Evolutionary conservation across 2,797 vertebrate genomes (phyloP), one percentile per base, ranked within the genome.

Genomic region (Apodemus agrarius): DNA sequence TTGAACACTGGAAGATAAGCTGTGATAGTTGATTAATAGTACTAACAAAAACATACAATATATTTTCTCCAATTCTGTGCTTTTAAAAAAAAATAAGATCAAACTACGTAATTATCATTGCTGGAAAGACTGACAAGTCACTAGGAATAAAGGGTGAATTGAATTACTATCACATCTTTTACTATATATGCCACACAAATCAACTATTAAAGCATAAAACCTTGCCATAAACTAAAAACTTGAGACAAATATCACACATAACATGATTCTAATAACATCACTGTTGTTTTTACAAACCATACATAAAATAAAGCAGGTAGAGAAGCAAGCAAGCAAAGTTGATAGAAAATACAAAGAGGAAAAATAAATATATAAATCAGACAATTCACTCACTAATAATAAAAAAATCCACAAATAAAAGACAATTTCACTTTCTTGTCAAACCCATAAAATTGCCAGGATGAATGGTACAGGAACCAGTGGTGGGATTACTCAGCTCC

Each of bases 301-400:
- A 24, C 14, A 86, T 26, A 69, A 86, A 67, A n/a, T 86, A 19
- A n/a, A 54, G 12, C 34, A 11, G n/a, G 34, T 37, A 72, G 46
- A 72, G 72, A 86, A 54, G 7, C 8, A 78, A 95, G 11, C 8
- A 75, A 92, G 86, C 21, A 84, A 85, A 94, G 87, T 43, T 57
- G 52, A 65, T 81, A 54, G 40, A 80, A 74, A 85, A 94, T 82
- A 69, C 57, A 94, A 93, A 93, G 43, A 46, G 85, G 52, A 46
- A 40, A 49, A 80, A 87, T 52, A 94, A 86, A 93, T 72, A 84
- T 61, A 95, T 4, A 96, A 90, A 94, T 17, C 5, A 78, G 29
- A 40, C 43, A 49, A 49, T 49, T 31, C 26, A 14, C 13, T 31
- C 26, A 14, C 13, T 29, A 46, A 76, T 65, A 84, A 63, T 63